Percentiles rank a stretch among this genome's conserved stretches.
phyloP scores from a whole-genome alignment of 2,113 vertebrate genomes.

The Bostrychus sinensis region DNA sequence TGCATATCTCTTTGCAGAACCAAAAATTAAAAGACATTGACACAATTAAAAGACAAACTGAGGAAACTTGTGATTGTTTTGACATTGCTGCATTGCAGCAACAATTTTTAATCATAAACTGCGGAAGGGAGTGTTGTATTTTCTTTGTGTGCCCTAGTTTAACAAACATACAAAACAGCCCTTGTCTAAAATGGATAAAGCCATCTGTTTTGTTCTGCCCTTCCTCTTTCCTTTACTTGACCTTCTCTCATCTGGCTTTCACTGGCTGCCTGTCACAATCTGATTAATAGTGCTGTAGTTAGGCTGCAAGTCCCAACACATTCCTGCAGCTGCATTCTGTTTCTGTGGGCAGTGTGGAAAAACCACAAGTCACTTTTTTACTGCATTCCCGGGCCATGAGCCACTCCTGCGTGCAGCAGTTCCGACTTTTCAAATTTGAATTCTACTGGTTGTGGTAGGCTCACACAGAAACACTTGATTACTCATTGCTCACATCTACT shows the following conservation, averaged over 20 bases:
- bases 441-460: slow-evolving; percentile 26
- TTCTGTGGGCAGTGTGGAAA: slow-evolving; percentile 44
- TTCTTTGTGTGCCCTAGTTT: neutral
- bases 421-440: slow-evolving; percentile 40
- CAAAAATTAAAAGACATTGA: too few relatives aligned
- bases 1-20: too few relatives aligned
- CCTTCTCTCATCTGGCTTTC: neutral
- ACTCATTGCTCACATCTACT: neutral
- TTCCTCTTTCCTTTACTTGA: slow-evolving; percentile 1
- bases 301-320: slow-evolving; percentile 55
- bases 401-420: slow-evolving; percentile 37
- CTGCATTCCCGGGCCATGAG: slow-evolving; percentile 66
- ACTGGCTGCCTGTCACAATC: slow-evolving; percentile 19
- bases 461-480: neutral
- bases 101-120: neutral
- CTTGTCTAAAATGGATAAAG: slow-evolving; percentile 15
- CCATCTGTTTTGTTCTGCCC: slow-evolving; percentile 7
- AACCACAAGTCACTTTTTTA: slow-evolving; percentile 59
- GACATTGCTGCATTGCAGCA: neutral
- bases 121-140: neutral
- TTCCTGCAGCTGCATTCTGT: slow-evolving; percentile 44
- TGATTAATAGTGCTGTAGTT: slow-evolving; percentile 47
- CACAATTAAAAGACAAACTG: neutral
- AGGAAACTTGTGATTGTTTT: neutral
- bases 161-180: neutral